Percentiles rank a stretch among this genome's conserved stretches.
Evolutionary conservation across 2,797 vertebrate genomes (phyloP).

Genomic region (Bovichtus diacanthus): DNA sequence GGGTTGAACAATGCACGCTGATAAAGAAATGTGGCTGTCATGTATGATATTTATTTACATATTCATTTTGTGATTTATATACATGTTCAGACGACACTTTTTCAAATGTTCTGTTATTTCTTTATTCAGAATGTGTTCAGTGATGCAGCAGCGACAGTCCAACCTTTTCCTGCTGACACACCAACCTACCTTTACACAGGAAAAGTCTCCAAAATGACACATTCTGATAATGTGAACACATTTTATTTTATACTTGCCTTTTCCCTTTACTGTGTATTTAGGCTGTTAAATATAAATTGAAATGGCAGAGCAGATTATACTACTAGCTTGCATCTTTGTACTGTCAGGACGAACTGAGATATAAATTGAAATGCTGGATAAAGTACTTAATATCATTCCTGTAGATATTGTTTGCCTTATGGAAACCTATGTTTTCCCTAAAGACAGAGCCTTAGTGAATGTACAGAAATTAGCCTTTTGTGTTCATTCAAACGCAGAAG

Average conservation of each 20-base stretch:
- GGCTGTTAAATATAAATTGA: slow-evolving; percentile 65
- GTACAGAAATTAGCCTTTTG: slow-evolving; percentile 94
- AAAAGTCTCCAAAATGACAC: slow-evolving; percentile 56
- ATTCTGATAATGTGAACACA: slow-evolving; percentile 63
- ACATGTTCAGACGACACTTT: slow-evolving; percentile 59
- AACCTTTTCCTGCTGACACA: slow-evolving; percentile 39
- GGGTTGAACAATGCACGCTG: not conserved
- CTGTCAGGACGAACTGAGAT: slow-evolving; percentile 79
- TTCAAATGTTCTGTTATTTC: slow-evolving; percentile 61
- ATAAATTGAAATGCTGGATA: slow-evolving; percentile 90
- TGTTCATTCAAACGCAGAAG: slow-evolving; percentile 87
- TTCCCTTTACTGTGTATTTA: slow-evolving; percentile 69
- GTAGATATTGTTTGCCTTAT: slow-evolving; percentile 95
- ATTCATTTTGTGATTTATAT: slow-evolving; percentile 71
- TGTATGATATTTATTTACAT: slow-evolving; percentile 88
- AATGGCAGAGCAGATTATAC: slow-evolving; percentile 81
- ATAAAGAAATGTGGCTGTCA: slow-evolving; percentile 67
- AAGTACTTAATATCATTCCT: slow-evolving; percentile 95
- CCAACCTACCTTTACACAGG: slow-evolving; percentile 43
- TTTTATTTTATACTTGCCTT: slow-evolving; percentile 65
- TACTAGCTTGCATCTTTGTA: slow-evolving; percentile 86
- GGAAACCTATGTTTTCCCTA: slow-evolving; percentile 88
- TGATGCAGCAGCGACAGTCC: slow-evolving; percentile 53
- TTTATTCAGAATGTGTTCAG: slow-evolving; percentile 38
- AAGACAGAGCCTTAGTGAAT: slow-evolving; percentile 95